Base-by-base conservation (phyloP, 2,888 invertebrate species). In the Hoplodrina blanda region DNA sequence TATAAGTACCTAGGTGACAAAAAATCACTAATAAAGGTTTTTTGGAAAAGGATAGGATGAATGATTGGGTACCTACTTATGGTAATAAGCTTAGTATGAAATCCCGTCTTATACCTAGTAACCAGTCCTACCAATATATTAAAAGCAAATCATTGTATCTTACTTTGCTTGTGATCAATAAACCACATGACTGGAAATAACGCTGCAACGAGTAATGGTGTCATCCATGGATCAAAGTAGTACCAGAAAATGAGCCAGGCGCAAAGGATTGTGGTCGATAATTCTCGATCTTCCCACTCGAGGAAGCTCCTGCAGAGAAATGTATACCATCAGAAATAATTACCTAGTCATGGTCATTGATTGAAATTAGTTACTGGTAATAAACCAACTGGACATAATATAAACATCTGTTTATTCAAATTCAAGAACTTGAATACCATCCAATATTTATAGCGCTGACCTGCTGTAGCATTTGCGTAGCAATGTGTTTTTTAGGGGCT, bases 251-350 rank as follows among this genome's bases (percentile, higher is more conserved):
- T 57, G 44, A 95, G 76, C 95, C 95, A 86, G 82, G 4, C 84
- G 13, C 30, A 93, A 76, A 13, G 86, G 81, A n/a, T 88, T 55
- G 54, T 89, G 81, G 2, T 91, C 90, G 49, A 91, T 71, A 76
- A 64, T 65, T 95, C 93, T 55, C 81, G 83, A 54, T 92, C 94
- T 4, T 95, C 93, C 95, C 95, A 95, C 70, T 95, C 95, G 52
- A 95, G 92, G 2, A 93, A 78, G 50, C 82, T 86, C 73, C 95
- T 95, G 87, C 2, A 85, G 81, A 78, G 17, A 64, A 7, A 37
- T 46, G 17, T 17, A 11, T 44, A 44, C 13, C 44, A 44, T 46
- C 46, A 46, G 17, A 1, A 46, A 46, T 4, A 46, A 46, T 46
- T 13, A 25, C 25, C 25, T 25, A 41, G 17, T 17, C 46, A 1